Conservation (phyloP, 2,797 vertebrate species). For the Tangara arthus region DNA sequence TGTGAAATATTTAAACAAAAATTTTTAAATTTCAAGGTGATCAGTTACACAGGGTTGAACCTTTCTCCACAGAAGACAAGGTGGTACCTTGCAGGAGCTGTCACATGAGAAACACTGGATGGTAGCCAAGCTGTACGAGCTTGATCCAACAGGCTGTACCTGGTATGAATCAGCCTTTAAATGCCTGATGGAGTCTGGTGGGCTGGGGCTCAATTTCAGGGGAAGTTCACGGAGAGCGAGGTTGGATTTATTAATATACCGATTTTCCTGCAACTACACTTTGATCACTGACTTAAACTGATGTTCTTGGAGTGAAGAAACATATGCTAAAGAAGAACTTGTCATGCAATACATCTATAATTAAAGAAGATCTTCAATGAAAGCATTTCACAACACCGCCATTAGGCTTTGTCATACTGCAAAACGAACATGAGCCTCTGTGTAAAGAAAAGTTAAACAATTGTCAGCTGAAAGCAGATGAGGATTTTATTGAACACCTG, state of each 20-base stretch:
- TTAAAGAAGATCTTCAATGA: slow-evolving; percentile 55
- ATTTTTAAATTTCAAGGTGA: background rate
- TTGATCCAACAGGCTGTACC: background rate
- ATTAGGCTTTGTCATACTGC: slow-evolving; percentile 47
- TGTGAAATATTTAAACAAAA: background rate
- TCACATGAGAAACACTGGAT: background rate
- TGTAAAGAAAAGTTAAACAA: slow-evolving; percentile 65
- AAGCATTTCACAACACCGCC: slow-evolving; percentile 49
- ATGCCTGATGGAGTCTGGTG: background rate
- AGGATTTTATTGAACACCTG: slow-evolving; percentile 57
- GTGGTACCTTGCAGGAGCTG: background rate
- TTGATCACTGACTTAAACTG: slow-evolving; percentile 21
- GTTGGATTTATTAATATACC: background rate
- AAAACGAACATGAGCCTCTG: slow-evolving; percentile 48
- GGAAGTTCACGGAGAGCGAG: background rate
- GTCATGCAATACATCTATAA: slow-evolving; percentile 39
- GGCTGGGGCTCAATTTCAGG: background rate
- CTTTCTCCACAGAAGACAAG: background rate
- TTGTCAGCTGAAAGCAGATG: slow-evolving; percentile 61
- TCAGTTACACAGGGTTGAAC: background rate
- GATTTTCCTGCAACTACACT: background rate
- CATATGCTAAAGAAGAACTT: slow-evolving; percentile 54
- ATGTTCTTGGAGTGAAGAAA: slow-evolving; percentile 53
- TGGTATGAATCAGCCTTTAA: background rate
- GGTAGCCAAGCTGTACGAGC: background rate